Base-by-base conservation (phyloP, 2,888 invertebrate species). In the Diadegma fenestrale region DNA sequence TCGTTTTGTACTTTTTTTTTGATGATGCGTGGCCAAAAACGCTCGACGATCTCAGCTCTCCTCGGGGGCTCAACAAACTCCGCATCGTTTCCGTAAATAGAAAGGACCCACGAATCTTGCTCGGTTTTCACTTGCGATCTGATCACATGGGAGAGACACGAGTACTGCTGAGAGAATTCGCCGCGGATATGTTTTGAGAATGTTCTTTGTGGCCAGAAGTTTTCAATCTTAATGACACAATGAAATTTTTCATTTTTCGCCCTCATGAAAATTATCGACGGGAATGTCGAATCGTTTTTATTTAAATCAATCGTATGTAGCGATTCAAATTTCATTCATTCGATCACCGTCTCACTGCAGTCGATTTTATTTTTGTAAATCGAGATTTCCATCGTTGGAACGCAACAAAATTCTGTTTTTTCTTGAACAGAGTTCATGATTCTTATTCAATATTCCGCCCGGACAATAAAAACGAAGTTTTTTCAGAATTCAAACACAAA, bases 51-150 rank as follows among this genome's bases (percentile, higher is more conserved):
- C 6, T 10, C 51, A 37, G 54, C 37, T 76, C 76, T 71, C 63
- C 51, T 30, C 17, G 48, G 30, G 43, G 54, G 51, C 17, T 61
- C 37, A 43, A 22, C 63, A 69, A 51, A 58, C 78, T 63, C 72
- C 72, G 80, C 81, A 61, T 79, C 81, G 78, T 75, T 85, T 72
- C 81, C 73, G 69, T 71, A 85, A 85, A 85, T 85, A 85, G 85
- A 81, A 78, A 54, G 22, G 63, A 81, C 78, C 78, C 78, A 64
- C 69, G 85, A 82, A 82, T 64, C 41, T 61, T 63, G 6, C 43
- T 64, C 5, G 43, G 61, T 75, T 81, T 82, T 37, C 64, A 69
- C 68, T 61, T n/a, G n/a, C 58, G 77, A 80, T 84, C 84, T 72
- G 73, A 81, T 81, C 72, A 43, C 68, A 61, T 54, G n/a, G 77